These are phyloP conservation scores for Pogonomyrmex barbatus DNA, from an alignment of 1,140 invertebrate genomes.

Conservation along the genomic window DNA sequence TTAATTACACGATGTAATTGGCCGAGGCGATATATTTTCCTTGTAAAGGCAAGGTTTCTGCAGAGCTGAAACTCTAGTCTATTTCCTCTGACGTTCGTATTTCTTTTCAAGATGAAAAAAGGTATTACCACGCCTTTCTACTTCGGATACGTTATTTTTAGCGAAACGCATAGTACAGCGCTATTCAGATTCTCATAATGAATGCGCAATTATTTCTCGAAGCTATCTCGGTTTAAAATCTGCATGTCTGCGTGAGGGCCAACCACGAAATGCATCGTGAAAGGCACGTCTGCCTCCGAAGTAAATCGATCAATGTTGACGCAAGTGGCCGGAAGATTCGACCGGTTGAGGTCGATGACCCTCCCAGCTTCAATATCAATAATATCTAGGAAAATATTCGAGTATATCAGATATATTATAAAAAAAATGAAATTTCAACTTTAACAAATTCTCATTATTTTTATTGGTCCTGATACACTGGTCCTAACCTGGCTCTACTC, in stretches of 20 bases:
- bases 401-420: not conserved
- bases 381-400: not conserved
- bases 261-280: constrained; percentile 14
- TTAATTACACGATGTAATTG: constrained; percentile 30
- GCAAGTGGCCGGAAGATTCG: constrained; percentile 47
- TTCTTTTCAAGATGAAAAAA: not conserved
- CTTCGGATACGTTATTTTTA: not conserved
- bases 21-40: not conserved
- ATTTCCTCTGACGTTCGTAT: not conserved
- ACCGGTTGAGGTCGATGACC: constrained; percentile 7
- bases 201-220: constrained; percentile 29
- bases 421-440: not conserved
- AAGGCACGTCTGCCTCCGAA: constrained; percentile 22
- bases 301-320: constrained; percentile 53
- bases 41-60: not conserved
- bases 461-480: not conserved
- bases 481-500: not conserved
- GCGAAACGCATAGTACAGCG: not conserved
- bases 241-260: not conserved
- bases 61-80: not conserved
- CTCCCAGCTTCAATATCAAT: not conserved
- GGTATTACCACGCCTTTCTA: not conserved
- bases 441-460: not conserved
- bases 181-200: not conserved
- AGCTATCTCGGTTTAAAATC: not conserved